Percentiles rank a stretch among this genome's conserved stretches.
These are phyloP conservation scores for Physella acuta DNA, from an alignment of 1,140 invertebrate genomes.

Conservation along the genomic window DNA sequence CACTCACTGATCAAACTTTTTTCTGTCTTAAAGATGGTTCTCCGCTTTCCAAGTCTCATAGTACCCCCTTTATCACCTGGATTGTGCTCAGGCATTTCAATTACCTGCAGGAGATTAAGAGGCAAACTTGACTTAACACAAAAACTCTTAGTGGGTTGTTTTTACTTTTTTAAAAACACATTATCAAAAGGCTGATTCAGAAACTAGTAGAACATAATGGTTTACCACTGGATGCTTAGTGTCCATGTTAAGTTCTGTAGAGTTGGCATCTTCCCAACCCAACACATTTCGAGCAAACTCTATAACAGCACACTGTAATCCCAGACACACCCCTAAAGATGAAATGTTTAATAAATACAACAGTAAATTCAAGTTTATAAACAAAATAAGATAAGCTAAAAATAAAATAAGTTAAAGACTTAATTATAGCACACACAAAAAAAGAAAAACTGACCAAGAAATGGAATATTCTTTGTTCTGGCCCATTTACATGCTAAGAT, in stretches of 20 bases:
- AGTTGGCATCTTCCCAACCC: slow-evolving; percentile 74
- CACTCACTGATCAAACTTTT: slow-evolving; percentile 73
- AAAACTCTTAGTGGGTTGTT: background rate
- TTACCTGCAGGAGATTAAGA: slow-evolving; percentile 69
- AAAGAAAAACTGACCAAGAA: slow-evolving; percentile 67
- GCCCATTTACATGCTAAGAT: slow-evolving; percentile 93
- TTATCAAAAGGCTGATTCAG: background rate
- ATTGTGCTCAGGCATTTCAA: slow-evolving; percentile 99
- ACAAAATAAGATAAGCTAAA: background rate
- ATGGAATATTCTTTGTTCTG: slow-evolving; percentile 83
- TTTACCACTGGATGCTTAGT: slow-evolving; percentile 72
- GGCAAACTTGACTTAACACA: too few relatives aligned
- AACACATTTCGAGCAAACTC: slow-evolving; percentile 92
- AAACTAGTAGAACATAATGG: background rate
- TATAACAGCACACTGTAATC: slow-evolving; percentile 94
- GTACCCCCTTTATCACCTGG: slow-evolving; percentile 91
- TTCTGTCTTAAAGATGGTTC: slow-evolving; percentile 74
- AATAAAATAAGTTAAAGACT: background rate
- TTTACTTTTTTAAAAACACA: background rate
- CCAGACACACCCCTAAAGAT: slow-evolving; percentile 87
- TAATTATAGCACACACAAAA: background rate
- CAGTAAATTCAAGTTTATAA: background rate
- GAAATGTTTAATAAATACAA: too few relatives aligned
- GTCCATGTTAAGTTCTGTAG: slow-evolving; percentile 77
- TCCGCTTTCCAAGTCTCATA: slow-evolving; percentile 92